phyloP scores from a whole-genome alignment of 2,888 invertebrate genomes.

The Philhelius pedissequus region DNA sequence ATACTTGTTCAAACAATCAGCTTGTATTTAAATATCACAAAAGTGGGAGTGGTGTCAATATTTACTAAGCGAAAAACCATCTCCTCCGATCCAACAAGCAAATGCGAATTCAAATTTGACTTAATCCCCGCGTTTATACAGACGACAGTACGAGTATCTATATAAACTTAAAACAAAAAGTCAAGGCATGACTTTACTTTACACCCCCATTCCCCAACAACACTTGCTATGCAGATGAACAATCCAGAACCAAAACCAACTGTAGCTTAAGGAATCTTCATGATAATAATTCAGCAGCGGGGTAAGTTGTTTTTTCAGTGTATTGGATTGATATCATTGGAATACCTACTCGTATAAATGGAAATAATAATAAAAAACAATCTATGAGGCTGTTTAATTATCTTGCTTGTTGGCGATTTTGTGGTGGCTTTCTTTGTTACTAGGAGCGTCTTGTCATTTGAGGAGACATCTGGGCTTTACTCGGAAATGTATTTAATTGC shows the following conservation, averaged over 20 bases:
- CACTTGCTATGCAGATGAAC: background rate
- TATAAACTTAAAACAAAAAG: conserved; percentile 35
- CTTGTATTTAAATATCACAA: conserved; percentile 41
- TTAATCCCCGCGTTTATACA: conserved; percentile 35
- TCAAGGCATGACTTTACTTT: conserved; percentile 39
- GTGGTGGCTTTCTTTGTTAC: conserved; percentile 58
- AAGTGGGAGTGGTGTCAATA: conserved; percentile 62
- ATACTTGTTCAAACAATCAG: conserved; percentile 49
- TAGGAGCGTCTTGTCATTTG: conserved; percentile 70
- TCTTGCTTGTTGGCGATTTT: conserved; percentile 39
- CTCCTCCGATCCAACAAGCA: conserved; percentile 15
- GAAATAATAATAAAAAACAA: conserved; percentile 9
- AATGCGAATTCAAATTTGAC: conserved; percentile 37
- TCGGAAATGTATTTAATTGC: conserved; percentile 40
- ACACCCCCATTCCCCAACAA: conserved; percentile 38
- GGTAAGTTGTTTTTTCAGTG: conserved; percentile 29
- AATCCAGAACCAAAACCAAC: background rate
- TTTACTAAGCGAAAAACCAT: conserved; percentile 55
- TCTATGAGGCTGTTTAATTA: conserved; percentile 54
- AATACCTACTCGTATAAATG: background rate
- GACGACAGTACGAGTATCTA: too few species aligned
- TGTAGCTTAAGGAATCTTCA: conserved; percentile 3
- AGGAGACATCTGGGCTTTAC: conserved; percentile 74
- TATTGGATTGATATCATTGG: conserved; percentile 44
- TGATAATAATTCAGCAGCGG: background rate